phyloP scores from a whole-genome alignment of 2,888 invertebrate species.

The Ophion slaviceki region DNA sequence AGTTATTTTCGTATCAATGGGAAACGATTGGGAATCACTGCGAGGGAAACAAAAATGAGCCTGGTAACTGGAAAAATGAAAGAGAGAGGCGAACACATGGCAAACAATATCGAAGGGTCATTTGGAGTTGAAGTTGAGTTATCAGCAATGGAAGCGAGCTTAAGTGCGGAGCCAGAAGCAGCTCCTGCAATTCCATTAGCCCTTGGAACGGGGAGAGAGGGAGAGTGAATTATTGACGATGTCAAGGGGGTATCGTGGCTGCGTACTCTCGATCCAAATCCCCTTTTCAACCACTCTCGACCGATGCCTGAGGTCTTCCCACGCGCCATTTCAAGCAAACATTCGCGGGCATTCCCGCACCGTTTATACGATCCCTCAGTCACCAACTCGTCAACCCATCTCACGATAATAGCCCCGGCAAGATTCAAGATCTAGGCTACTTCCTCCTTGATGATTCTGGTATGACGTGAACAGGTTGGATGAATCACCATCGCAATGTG shows the following conservation, averaged over 20 bases:
- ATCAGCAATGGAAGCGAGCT: conserved; percentile 34
- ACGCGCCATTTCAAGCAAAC: conserved; percentile 9
- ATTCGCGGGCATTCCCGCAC: neutral
- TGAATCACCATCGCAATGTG: neutral
- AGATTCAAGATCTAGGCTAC: neutral
- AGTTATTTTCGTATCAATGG: conserved; percentile 18
- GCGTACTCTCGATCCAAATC: neutral
- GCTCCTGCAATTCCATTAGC: neutral
- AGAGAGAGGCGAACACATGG: neutral
- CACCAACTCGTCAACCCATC: neutral
- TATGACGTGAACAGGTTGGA: neutral
- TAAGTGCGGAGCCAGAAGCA: neutral
- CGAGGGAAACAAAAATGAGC: neutral
- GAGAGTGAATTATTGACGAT: conserved; percentile 41
- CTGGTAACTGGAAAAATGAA: neutral
- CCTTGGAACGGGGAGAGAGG: neutral
- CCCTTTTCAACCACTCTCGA: conserved; percentile 28
- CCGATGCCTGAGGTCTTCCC: neutral
- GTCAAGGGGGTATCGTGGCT: conserved; percentile 20
- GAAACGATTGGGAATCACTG: conserved; percentile 11
- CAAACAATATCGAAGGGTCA: neutral
- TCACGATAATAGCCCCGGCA: neutral
- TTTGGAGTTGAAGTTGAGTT: conserved; percentile 18
- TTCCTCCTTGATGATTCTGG: neutral
- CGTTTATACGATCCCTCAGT: neutral